Evolutionary conservation across 2,888 invertebrate genomes (phyloP).

Genomic region (Chouioia cunea): DNA sequence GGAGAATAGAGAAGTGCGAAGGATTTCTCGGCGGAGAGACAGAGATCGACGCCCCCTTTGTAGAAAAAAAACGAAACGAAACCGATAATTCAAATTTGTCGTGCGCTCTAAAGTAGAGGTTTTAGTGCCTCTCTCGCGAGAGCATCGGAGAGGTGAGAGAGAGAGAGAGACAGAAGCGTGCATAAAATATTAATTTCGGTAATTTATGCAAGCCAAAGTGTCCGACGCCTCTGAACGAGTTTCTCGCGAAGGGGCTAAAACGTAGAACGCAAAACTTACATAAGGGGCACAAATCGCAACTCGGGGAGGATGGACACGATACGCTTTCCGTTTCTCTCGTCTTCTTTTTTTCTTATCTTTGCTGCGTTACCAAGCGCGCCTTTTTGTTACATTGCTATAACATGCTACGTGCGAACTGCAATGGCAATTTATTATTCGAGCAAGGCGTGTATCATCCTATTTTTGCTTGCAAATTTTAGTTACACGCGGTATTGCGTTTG

Average conservation of each 20-base stretch:
- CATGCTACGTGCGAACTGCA: too few species aligned
- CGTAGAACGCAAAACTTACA: too few species aligned
- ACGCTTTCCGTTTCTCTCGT: constrained; percentile 12
- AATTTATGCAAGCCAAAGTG: constrained; percentile 48
- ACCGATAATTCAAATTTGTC: constrained; percentile 50
- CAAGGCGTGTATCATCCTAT: too few species aligned
- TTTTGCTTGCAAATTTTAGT: too few species aligned
- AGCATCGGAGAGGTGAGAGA: too few species aligned
- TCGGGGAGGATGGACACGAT: constrained; percentile 37
- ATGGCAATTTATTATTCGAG: too few species aligned
- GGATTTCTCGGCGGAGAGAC: constrained; percentile 30
- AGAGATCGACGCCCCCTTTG: constrained; percentile 37
- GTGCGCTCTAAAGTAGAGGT: constrained; percentile 45
- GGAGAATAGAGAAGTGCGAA: constrained; percentile 31
- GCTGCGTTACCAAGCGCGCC: too few species aligned
- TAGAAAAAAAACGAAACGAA: constrained; percentile 46
- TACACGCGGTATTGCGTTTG: too few species aligned
- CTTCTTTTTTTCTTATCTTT: constrained; percentile 12
- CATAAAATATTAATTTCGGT: constrained; percentile 49
- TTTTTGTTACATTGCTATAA: too few species aligned
- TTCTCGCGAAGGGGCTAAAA: constrained; percentile 36
- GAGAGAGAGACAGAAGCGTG: constrained; percentile 15
- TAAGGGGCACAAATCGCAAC: constrained; percentile 13
- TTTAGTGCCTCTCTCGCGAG: constrained; percentile 29
- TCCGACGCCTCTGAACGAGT: constrained; percentile 49